Evolutionary conservation across 2,797 vertebrate species (phyloP), one percentile per base, ranked within the genome.

Genomic region (Lemur catta): DNA sequence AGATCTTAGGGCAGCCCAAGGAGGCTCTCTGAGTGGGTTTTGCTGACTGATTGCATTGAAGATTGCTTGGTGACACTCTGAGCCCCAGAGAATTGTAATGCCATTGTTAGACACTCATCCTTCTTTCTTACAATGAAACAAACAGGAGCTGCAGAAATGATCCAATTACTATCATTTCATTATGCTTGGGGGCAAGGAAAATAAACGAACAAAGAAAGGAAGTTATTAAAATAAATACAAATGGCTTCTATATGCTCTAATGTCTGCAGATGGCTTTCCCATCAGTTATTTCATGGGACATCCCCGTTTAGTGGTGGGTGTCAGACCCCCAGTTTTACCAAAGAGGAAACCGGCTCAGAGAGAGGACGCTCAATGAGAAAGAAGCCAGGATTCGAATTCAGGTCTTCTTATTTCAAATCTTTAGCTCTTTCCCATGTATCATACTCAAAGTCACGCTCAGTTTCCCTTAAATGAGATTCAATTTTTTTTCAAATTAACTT

Each of bases 141-240:
- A 74, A 57, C 35, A 30, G 41, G 30, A 75, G 13, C 13, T 30
- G 74, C 59, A 75, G 67, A 96, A 91, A 63, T 28, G 38, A 93
- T 46, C 74, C 75, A 61, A 18, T 22, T 35, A 48, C 48, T 43
- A 20, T 20, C 41, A 33, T 91, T 90, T 81, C 33, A 41, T 55
- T 75, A 57, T 33, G 28, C 48, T 26, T 43, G 10, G 30, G 78
- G 75, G 57, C 52, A 84, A 95, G 85, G 85, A 91, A 95, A 92
- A 85, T 46, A 80, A 81, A 92, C 46, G 76, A 95, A 96, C 59
- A 74, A 89, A 85, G 67, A 74, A 85, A 92, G 88, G 79, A 96
- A 96, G 65, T 96, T 84, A 89, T 91, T 93, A 74, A 95, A 86
- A 87, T 86, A 96, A 86, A 85, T 48, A 85, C 38, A 65, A 84